Evolutionary conservation across 2,797 vertebrate genomes (phyloP), one percentile per base, ranked within the genome.

Genomic region (Taeniopygia guttata): DNA sequence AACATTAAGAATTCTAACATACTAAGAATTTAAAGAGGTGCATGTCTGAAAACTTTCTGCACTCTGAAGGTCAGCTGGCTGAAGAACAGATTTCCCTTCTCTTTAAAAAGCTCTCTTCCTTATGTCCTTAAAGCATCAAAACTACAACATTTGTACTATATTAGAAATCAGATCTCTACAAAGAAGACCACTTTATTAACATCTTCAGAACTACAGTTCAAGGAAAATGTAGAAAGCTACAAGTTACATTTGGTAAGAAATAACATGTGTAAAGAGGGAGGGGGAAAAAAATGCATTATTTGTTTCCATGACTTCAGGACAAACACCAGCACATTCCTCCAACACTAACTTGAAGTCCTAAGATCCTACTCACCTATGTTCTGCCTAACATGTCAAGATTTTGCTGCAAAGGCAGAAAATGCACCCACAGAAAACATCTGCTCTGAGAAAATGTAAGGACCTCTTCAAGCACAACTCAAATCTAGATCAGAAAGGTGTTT

Each of bases 401-500:
- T 70, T 46, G 30, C 27, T 70, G 59, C 30, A 89, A 36, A 52
- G 5, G 7, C 0, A 0, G 58, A 51, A 30, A 59, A 30, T 1
- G 3, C 20, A 88, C 16, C 20, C 66, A 78, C 26, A 84, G 69
- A 84, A 91, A 90, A 81, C 34, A 67, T 5, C 58, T 56, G 36
- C 36, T 52, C 56, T 66, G 34, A 87, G 51, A 55, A 79, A 62
- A 55, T 6, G 1, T 32, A 46, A 74, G 63, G 73, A 58, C 15
- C 20, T 81, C 67, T 69, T 48, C 40, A 63, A 66, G 86, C 13
- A 59, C 25, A 78, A 69, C 32, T 9, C 21, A 67, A 80, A 75
- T 52, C 16, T 56, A 45, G 48, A 72, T 11, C 36, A 81, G 54
- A 92, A 82, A 56, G n/a, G 34, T 30, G 22, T 29, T 51, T 78